A percentile compares a stretch with the other conserved stretches of the same genome.
Conservation (phyloP, 1,140 invertebrate species). For the Lucilia sericata region DNA sequence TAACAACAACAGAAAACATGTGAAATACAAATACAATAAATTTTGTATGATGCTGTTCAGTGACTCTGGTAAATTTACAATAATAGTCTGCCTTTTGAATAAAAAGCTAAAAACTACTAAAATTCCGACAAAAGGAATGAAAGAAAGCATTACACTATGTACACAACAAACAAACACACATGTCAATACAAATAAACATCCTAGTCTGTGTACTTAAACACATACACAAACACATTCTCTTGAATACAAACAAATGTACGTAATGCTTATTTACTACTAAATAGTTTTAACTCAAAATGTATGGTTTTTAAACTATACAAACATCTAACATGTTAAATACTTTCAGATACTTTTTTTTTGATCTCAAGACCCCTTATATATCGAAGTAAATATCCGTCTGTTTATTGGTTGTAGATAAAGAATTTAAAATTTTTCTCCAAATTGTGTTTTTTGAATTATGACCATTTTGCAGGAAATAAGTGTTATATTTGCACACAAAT, state of each 20-base stretch:
- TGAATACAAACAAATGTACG: neutral
- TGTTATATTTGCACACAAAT: neutral
- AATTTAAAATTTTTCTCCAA: too few relatives aligned
- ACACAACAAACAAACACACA: neutral
- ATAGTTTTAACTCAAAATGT: too few relatives aligned
- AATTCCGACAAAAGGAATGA: neutral
- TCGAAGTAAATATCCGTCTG: too few relatives aligned
- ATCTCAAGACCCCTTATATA: too few relatives aligned
- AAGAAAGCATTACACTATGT: neutral
- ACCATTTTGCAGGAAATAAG: too few relatives aligned
- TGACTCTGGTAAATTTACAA: neutral
- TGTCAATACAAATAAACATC: neutral
- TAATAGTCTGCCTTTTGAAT: neutral
- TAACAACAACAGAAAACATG: neutral
- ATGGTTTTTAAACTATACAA: too few relatives aligned
- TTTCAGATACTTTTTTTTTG: too few relatives aligned
- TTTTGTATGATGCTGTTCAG: neutral
- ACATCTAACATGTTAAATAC: too few relatives aligned
- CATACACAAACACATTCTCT: neutral
- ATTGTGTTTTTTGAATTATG: too few relatives aligned
- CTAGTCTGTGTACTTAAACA: neutral
- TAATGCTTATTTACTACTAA: too few relatives aligned
- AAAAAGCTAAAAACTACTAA: constrained; percentile 5
- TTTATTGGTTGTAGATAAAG: too few relatives aligned
- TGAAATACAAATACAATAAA: neutral